Conservation (phyloP, 1,140 invertebrate species). For the Drosophila sechellia region DNA sequence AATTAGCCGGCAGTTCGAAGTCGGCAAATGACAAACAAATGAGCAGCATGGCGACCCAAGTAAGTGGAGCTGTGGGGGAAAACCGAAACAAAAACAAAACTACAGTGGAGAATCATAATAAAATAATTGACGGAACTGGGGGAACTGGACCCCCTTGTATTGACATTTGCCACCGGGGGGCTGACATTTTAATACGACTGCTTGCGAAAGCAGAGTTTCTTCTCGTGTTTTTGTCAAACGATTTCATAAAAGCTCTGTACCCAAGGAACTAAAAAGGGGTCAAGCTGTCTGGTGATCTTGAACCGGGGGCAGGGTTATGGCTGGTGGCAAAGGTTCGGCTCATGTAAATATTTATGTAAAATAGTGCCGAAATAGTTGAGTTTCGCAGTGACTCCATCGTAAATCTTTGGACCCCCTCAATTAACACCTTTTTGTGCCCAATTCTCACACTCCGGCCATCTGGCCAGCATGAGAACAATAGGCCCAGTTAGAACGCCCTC, state of each 20-base stretch:
- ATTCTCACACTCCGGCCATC: slow-evolving; percentile 26
- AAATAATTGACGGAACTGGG: slow-evolving; percentile 64
- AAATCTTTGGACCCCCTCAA: slow-evolving; percentile 15
- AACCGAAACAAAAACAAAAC: background rate
- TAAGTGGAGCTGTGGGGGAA: background rate
- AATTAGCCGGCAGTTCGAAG: slow-evolving; percentile 26
- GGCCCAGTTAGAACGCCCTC: slow-evolving; percentile 70
- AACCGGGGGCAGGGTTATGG: slow-evolving; percentile 1
- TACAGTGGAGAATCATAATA: slow-evolving; percentile 54
- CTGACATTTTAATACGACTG: slow-evolving; percentile 71
- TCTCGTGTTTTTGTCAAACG: slow-evolving; percentile 39
- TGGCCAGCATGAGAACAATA: slow-evolving; percentile 55
- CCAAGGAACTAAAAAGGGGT: slow-evolving; percentile 18
- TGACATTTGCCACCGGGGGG: slow-evolving; percentile 65
- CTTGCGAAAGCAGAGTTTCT: slow-evolving; percentile 54
- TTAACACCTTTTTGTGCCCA: slow-evolving; percentile 30
- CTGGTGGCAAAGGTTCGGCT: slow-evolving; percentile 14
- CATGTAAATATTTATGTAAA: slow-evolving; percentile 41
- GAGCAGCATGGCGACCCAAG: slow-evolving; percentile 10
- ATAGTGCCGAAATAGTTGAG: slow-evolving; percentile 27
- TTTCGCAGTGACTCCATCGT: slow-evolving; percentile 3
- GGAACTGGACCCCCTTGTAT: slow-evolving; percentile 54
- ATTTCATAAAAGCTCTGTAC: slow-evolving; percentile 19
- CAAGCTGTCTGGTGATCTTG: slow-evolving; percentile 19
- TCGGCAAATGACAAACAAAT: slow-evolving; percentile 52